These are phyloP conservation scores for Aldrovandia affinis DNA, from an alignment of 2,797 vertebrate genomes.

Conservation along the genomic window DNA sequence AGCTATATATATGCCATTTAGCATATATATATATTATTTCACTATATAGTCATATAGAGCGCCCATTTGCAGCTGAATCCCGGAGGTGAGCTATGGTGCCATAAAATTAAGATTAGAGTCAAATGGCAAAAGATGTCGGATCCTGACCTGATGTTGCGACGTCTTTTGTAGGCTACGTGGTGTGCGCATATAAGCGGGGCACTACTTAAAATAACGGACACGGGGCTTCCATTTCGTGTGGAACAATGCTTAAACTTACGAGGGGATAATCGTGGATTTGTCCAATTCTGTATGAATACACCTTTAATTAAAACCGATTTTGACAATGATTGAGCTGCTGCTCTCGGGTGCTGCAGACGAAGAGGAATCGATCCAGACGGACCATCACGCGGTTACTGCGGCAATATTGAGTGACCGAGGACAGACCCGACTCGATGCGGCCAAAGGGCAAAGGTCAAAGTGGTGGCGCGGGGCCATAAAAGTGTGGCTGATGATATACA, in stretches of 20 bases:
- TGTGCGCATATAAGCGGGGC: slow-evolving; percentile 47
- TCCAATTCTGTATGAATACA: slow-evolving; percentile 53
- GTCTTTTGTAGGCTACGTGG: slow-evolving; percentile 49
- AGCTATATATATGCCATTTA: too few species aligned
- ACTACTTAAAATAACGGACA: slow-evolving; percentile 44
- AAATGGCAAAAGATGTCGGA: slow-evolving; percentile 40
- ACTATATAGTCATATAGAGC: background rate
- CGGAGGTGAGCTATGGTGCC: background rate
- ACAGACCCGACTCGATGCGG: background rate
- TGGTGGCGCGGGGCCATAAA: slow-evolving; percentile 3
- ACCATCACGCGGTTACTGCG: background rate
- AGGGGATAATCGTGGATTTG: background rate
- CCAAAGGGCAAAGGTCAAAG: slow-evolving; percentile 5
- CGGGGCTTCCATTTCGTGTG: slow-evolving; percentile 34
- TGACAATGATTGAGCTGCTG: slow-evolving; percentile 49
- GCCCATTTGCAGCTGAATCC: background rate
- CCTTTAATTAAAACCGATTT: slow-evolving; percentile 57
- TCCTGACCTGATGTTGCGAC: slow-evolving; percentile 46
- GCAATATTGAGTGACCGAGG: background rate
- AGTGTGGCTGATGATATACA: too few species aligned
- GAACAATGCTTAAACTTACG: background rate
- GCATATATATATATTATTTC: too few species aligned
- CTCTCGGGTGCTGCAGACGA: slow-evolving; percentile 26
- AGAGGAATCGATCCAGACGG: background rate
- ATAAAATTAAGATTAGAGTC: background rate